phyloP scores from a whole-genome alignment of 2,888 invertebrate genomes.

The Apantesis nais region DNA sequence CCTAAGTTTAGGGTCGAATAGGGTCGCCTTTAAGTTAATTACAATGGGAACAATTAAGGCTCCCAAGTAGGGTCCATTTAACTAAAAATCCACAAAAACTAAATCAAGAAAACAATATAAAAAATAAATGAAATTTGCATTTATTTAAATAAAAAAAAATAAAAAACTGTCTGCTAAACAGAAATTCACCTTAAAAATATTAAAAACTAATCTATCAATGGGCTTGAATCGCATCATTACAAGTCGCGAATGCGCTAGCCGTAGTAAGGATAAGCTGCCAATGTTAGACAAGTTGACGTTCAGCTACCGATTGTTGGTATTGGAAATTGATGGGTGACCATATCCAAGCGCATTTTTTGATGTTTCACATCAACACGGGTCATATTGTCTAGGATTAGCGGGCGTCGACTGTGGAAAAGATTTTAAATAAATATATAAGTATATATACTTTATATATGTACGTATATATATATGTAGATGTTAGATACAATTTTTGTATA shows the following conservation, averaged over 20 bases:
- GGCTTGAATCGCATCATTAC: slow-evolving; percentile 19
- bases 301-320: not conserved
- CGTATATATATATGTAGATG: slow-evolving; percentile 24
- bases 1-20: not conserved
- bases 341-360: not conserved
- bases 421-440: slow-evolving; percentile 17
- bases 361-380: not conserved
- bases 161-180: not conserved
- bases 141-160: not conserved
- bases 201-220: not conserved
- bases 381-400: slow-evolving; percentile 7
- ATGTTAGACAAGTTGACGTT: slow-evolving; percentile 24
- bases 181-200: not conserved
- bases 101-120: not conserved
- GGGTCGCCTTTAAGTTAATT: not conserved
- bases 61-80: not conserved
- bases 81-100: not conserved
- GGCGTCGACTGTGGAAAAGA: slow-evolving; percentile 7
- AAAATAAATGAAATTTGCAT: not conserved
- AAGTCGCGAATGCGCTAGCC: slow-evolving; percentile 24
- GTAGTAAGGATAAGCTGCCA: slow-evolving; percentile 33
- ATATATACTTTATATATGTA: not conserved
- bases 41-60: not conserved
- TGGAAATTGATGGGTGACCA: slow-evolving; percentile 12
- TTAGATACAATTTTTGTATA: slow-evolving; percentile 40